These are phyloP conservation scores for Donacobius atricapilla DNA, from an alignment of 2,113 vertebrate genomes.

Conservation along the genomic window DNA sequence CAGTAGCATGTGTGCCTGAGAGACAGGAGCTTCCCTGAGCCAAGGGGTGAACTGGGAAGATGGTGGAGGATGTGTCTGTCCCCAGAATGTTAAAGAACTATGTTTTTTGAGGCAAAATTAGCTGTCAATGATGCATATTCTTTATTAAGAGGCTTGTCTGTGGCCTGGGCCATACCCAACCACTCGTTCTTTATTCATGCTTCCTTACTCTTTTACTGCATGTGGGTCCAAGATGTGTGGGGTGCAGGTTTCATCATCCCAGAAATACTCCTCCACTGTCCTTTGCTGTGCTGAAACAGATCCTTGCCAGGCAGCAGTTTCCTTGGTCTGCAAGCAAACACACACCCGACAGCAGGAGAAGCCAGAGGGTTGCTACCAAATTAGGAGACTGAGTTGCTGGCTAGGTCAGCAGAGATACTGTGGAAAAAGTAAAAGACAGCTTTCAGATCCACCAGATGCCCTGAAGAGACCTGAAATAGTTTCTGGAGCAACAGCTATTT, in stretches of 20 bases:
- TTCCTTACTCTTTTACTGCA: neutral
- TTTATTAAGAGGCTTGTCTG: neutral
- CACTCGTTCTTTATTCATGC: neutral
- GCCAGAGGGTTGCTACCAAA: conserved; percentile 38
- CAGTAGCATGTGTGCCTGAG: neutral
- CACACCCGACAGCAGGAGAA: neutral
- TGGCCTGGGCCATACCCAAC: neutral
- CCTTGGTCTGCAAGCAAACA: neutral
- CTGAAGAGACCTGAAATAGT: neutral
- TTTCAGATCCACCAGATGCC: neutral
- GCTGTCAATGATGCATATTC: neutral
- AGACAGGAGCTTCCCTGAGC: neutral
- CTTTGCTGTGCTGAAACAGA: neutral
- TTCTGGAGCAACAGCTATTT: neutral
- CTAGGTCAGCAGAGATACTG: neutral
- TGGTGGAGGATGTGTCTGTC: neutral
- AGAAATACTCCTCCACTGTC: neutral
- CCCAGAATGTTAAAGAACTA: neutral
- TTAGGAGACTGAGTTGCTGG: neutral
- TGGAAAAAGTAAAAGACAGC: conserved; percentile 20
- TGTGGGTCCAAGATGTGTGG: neutral
- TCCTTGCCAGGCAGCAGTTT: neutral
- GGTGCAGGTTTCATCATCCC: neutral
- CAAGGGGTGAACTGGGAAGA: neutral
- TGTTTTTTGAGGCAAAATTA: neutral